Conservation (phyloP, 2,888 invertebrate genomes). For the Colostygia pectinataria region DNA sequence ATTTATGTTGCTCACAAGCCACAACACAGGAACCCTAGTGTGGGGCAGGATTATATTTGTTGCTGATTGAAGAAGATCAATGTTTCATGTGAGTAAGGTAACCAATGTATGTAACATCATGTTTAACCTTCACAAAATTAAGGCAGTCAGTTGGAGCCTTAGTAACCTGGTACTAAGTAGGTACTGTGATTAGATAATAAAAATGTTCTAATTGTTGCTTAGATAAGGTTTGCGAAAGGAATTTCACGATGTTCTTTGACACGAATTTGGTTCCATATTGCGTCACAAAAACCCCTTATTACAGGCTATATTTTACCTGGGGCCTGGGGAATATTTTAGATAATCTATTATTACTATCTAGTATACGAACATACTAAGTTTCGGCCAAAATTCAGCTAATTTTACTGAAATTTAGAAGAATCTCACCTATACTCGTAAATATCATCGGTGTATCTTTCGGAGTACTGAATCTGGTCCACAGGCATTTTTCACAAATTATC, state of each 20-base stretch:
- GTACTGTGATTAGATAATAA: too few relatives aligned
- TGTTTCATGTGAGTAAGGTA: too few relatives aligned
- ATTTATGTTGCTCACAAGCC: too few relatives aligned
- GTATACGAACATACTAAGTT: too few relatives aligned
- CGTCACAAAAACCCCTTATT: constrained; percentile 1
- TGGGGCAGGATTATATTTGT: too few relatives aligned
- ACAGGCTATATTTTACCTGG: not conserved
- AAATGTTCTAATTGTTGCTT: too few relatives aligned
- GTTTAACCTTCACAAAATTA: too few relatives aligned
- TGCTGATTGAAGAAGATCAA: too few relatives aligned
- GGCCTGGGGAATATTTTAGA: not conserved
- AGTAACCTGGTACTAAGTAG: not conserved
- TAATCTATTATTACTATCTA: not conserved
- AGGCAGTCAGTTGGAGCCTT: too few relatives aligned
- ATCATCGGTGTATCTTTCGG: constrained; percentile 94
- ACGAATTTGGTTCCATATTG: constrained; percentile 1
- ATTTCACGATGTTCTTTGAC: not conserved
- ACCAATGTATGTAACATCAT: too few relatives aligned
- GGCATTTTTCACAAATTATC: constrained; percentile 73
- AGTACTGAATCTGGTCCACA: constrained; percentile 94
- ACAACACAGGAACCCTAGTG: too few relatives aligned
- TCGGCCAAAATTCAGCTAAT: too few relatives aligned
- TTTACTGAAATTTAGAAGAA: constrained; percentile 4
- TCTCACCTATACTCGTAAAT: constrained; percentile 93
- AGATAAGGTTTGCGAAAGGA: not conserved